These are phyloP conservation scores for Chaetodon trifascialis DNA, from an alignment of 2,113 vertebrate species.

Conservation along the genomic window DNA sequence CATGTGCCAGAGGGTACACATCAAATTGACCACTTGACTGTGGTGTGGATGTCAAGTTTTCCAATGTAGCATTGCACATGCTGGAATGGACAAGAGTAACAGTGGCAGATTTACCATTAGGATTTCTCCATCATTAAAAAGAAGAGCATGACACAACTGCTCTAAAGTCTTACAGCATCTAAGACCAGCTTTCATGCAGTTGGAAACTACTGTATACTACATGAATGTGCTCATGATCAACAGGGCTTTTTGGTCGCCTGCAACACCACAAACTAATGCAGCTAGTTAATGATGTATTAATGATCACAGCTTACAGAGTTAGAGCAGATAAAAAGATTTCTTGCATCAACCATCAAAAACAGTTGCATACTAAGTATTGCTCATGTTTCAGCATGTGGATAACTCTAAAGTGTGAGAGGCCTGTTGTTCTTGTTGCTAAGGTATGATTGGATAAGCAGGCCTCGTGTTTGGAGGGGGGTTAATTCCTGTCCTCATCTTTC, in stretches of 20 bases:
- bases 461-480: neutral
- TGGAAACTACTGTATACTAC: neutral
- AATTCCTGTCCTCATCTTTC: neutral
- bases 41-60: neutral
- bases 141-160: no score
- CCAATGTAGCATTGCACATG: neutral
- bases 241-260: neutral
- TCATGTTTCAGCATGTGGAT: neutral
- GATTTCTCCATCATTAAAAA: neutral
- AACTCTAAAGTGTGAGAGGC: neutral
- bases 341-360: neutral
- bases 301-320: no score
- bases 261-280: neutral
- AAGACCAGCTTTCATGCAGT: neutral
- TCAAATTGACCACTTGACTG: neutral
- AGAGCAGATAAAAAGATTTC: neutral
- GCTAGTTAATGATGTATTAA: neutral
- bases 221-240: neutral
- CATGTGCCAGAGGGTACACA: neutral
- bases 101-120: neutral
- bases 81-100: neutral
- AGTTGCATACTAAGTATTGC: neutral
- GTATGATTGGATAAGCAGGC: neutral
- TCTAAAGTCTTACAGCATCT: neutral
- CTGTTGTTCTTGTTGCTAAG: neutral